These are phyloP conservation scores for Heteractis magnifica DNA, from an alignment of 92 coral and sea anemone genomes.

Conservation along the genomic window DNA sequence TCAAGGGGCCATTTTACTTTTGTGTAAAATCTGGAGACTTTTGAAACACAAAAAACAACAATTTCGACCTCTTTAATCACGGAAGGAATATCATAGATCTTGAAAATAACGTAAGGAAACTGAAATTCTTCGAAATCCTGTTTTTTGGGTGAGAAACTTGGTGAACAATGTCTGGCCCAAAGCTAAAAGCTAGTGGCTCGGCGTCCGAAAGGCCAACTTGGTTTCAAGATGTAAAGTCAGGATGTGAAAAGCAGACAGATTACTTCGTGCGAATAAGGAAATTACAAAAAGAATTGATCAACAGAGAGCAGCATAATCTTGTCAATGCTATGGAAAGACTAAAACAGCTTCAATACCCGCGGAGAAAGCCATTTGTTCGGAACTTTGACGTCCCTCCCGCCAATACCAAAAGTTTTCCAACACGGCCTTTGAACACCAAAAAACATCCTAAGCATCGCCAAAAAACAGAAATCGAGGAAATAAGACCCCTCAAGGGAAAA, in stretches of 20 bases:
- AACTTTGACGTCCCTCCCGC: constrained; percentile 23
- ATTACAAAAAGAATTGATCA: constrained; percentile 81
- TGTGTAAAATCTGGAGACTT: constrained; percentile 13
- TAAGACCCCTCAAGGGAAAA: constrained; percentile 67
- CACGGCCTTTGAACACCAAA: constrained; percentile 35
- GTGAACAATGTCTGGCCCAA: constrained; percentile 36
- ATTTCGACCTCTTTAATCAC: neutral
- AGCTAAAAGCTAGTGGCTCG: constrained; percentile 5
- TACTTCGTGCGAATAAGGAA: constrained; percentile 83
- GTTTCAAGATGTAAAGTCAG: constrained; percentile 85
- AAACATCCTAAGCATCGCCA: constrained; percentile 4
- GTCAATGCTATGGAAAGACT: constrained; percentile 92
- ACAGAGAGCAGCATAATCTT: constrained; percentile 88
- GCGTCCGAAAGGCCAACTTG: constrained; percentile 55
- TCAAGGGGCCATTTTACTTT: constrained; percentile 27
- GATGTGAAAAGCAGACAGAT: constrained; percentile 85
- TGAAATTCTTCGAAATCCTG: neutral
- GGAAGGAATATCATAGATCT: neutral
- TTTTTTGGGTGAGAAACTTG: neutral
- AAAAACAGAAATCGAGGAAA: constrained; percentile 39
- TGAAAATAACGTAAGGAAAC: neutral
- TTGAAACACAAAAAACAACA: neutral
- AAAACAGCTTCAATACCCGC: constrained; percentile 77
- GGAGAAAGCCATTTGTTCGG: constrained; percentile 70
- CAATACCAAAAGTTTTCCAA: constrained; percentile 48